Evolutionary conservation across 2,113 vertebrate species (phyloP), one percentile per base, ranked within the genome.

Genomic region (Oxyruncus cristatus): DNA sequence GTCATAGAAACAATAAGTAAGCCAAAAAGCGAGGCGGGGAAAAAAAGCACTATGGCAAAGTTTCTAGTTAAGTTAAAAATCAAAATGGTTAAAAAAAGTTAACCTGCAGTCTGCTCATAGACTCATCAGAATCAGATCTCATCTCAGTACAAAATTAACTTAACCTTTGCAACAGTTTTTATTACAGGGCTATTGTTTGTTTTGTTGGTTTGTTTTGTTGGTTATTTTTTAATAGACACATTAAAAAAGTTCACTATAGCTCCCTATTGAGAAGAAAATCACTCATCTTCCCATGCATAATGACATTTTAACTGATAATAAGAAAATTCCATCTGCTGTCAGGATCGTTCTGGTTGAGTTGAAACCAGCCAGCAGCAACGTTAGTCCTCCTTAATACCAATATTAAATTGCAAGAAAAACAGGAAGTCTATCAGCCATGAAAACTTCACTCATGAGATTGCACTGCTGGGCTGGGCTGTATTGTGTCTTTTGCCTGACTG

Each of bases 361-460:
- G 47, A 94, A 96, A 89, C 18, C 22, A 86, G 15, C 26, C 14
- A 84, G 35, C 21, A 92, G 72, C 47, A 49, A 22, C 0, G 0
- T 59, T 79, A 89, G 65, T 65, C 52, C 47, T 81, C 80, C 70
- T 84, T 73, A 91, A 92, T 26, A 53, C 18, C 58, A n/a, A 75
- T 53, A 72, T 62, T 91, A 91, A 93, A 89, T 76, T 56, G 49
- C 53, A 68, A 78, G 65, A 94, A 72, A 70, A 93, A 85, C 91
- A 94, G 90, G 79, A 96, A 96, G 73, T 39, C 82, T 88, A 53
- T 87, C 80, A 93, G 70, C 73, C 73, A 65, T 76, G 66, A 96
- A 84, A 96, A 75, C 30, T 77, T 87, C 80, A 91, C 73, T 95
- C 70, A 81, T 0, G 0, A 94, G 65, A 81, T 26, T 89, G 94